Base-by-base conservation (phyloP, 1,140 invertebrate species). In the Streblospio benedicti region DNA sequence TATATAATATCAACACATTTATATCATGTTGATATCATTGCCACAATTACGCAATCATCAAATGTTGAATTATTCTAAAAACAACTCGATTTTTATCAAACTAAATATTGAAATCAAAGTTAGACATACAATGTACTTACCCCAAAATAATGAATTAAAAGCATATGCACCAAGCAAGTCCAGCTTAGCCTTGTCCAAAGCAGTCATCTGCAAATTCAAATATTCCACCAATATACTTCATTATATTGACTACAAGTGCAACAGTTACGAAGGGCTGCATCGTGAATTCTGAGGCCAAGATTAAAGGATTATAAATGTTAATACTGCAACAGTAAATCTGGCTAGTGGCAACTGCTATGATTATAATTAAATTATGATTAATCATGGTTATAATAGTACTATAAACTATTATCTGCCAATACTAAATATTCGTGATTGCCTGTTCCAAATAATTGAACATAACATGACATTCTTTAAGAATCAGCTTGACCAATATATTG, bases 141-240 rank as follows among this genome's bases (percentile, higher is more conserved):
- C 69, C 73, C 73, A 75, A 62, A 72, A 75, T 14, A 75, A 64
- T 25, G 73, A 75, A 52, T 75, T 75, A 25, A 75, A 67, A 16
- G 70, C 65, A 58, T 75, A 75, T 5, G 66, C 71, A 41, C 69
- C 67, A 28, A 71, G 67, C 25, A 73, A 56, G 52, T 75, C 71
- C 32, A 70, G 49, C 54, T 75, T 75, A 14, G 70, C 73, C 53
- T 64, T 65, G 57, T 75, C 73, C 23, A 75, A 32, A 23, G 70
- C 58, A 44, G 35, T 54, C 31, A 74, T 47, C 72, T 74, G 65
- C 28, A 71, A 68, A 5, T 20, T 25, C 18, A 47, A 47, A 4
- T 6, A 5, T 20, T 18, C 9, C 18, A 47, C 9, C 18, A 47
- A 47, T 6, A 4, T 4, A 6, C 9, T 20, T 20, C 4, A 47